Base-by-base conservation (phyloP, 2,888 invertebrate genomes). In the Athrips mouffetella region DNA sequence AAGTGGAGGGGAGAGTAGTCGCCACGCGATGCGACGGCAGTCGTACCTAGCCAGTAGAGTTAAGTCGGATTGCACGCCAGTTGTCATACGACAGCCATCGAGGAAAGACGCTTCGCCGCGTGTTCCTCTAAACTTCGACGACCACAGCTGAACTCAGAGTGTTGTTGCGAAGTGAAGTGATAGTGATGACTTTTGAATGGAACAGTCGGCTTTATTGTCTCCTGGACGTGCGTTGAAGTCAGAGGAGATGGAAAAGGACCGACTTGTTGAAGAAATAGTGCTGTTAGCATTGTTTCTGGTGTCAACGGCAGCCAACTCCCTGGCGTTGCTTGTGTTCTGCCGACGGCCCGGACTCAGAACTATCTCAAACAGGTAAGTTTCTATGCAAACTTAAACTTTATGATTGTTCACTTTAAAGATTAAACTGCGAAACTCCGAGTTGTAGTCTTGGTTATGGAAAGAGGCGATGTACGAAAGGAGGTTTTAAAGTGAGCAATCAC, bases 271-370 rank as follows among this genome's bases (percentile, higher is more conserved):
- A 82, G 84, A 87, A 80, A 80, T 87, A 53, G 69, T 86, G 53
- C 87, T 88, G 79, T 84, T 88, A 60, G 79, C 79, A 51, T 74
- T 91, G 62, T 90, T 92, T 71, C 80, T 91, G 68, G 90, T 92
- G 60, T 93, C 94, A 49, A 89, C 94, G 48, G 89, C 92, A 51
- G 92, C 93, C 65, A 95, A 95, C 73, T 90, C 91, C 42, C 89
- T 93, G 59, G 92, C 94, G 49, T 88, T 95, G 59, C 81, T 94
- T 59, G 92, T 94, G 44, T 94, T 95, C 81, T 91, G 92, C 73
- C 89, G 92, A 63, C 89, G 93, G 59, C 92, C 94, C 45, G 91
- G 92, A 41, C 85, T 94, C 42, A 89, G 94, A 67, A 94, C 94
- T 58, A 92, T 94, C 63, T 94, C 94, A 50, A 94, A 95, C 89